Base-by-base conservation (phyloP, 2,113 vertebrate genomes). In the Gallinago jamesoni region DNA sequence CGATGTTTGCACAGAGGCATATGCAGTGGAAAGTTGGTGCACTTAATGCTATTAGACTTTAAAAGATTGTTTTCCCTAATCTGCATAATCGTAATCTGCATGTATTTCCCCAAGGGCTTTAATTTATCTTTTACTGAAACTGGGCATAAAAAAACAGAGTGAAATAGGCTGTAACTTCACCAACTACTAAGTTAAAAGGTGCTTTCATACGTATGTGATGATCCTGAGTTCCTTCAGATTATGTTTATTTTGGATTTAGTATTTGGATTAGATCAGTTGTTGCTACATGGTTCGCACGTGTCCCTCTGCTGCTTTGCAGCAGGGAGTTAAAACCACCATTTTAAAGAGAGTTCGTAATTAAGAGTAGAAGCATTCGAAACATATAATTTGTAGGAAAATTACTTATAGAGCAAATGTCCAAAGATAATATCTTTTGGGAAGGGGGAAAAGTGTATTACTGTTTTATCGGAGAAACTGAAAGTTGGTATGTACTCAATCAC, bases 281-380 rank as follows among this genome's bases (percentile, higher is more conserved):
- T 76, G 64, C 55, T 86, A 30, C 37, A 7, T 35, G 13, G 12
- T 53, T 89, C 17, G 24, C 77, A 57, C 0, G 0, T 55, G 48
- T 74, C 37, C 50, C 39, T 57, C 15, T 64, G 37, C 55, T 81
- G 50, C 70, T 90, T 57, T 78, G 30, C 64, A 84, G 45, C 30
- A 72, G 60, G 16, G 19, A 84, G 56, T 89, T 93, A 90, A 96
- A 96, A 76, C 52, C 87, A 69, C 83, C 47, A 64, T 94, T 93
- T 97, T 92, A n/a, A 84, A 89, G 15, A 59, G 24, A 73, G 15
- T 43, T 78, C 43, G 3, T 80, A 70, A 24, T 67, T 63, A 31
- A 67, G 28, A 80, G 39, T 53, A 62, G 62, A 81, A 93, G 6
- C 23, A n/a, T 84, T 89, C 84, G 28, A 84, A 87, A 55, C 3